Percentiles rank a stretch among this genome's conserved stretches.
Conservation (phyloP, 2,797 vertebrate genomes). For the Pteropus rufus region DNA sequence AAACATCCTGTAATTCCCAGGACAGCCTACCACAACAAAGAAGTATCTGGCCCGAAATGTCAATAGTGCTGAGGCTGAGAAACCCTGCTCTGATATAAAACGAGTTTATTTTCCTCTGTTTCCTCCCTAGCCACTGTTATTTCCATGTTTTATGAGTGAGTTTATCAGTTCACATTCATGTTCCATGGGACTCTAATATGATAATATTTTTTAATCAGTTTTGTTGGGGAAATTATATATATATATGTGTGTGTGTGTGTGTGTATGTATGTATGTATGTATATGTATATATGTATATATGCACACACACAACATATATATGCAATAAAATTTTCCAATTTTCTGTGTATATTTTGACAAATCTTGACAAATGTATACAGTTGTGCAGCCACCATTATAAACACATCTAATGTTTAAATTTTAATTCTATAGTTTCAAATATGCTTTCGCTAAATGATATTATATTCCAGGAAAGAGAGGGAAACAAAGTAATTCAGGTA, state of each 20-base stretch:
- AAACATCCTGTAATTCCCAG: not conserved
- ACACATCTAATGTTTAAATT: not conserved
- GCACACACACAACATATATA: not conserved
- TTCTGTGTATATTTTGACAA: not conserved
- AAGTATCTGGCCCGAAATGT: not conserved
- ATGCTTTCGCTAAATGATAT: not conserved
- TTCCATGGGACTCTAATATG: not conserved
- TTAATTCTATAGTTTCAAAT: constrained; percentile 33
- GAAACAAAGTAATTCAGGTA: constrained; percentile 14
- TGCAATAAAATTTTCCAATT: not conserved
- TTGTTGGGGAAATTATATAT: not conserved
- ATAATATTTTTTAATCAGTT: not conserved
- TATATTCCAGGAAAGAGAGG: constrained; percentile 11
- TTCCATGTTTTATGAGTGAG: constrained; percentile 32
- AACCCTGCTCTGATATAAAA: not conserved
- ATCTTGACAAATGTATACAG: not conserved
- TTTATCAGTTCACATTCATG: not conserved
- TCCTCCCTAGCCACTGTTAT: not conserved
- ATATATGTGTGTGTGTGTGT: too few species aligned
- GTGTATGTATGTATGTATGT: too few species aligned
- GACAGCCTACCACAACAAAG: not conserved
- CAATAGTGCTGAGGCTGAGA: not conserved
- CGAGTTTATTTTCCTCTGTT: not conserved
- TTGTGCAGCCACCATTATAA: not conserved
- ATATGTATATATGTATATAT: not conserved